phyloP scores from a whole-genome alignment of 2,113 vertebrate species.

The Prietella phreatophila region DNA sequence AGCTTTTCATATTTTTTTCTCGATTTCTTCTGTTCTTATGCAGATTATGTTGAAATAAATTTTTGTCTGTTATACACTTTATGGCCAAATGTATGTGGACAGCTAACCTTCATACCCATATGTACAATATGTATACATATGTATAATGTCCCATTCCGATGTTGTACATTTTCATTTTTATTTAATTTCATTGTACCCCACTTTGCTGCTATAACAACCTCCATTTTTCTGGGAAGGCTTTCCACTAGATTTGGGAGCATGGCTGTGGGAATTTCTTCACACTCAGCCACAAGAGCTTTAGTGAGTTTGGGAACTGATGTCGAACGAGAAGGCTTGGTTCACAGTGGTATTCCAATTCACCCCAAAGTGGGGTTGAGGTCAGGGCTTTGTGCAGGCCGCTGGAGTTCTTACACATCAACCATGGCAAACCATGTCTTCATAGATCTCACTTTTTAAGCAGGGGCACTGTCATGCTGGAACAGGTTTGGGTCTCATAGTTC shows the following conservation, averaged over 20 bases:
- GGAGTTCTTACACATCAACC: background rate
- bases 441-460: background rate
- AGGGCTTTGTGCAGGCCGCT: background rate
- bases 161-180: background rate
- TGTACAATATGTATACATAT: too few species aligned
- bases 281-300: background rate
- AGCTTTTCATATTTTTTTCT: background rate
- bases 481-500: background rate
- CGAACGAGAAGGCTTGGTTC: background rate
- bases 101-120: background rate
- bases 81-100: background rate
- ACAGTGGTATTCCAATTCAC: background rate
- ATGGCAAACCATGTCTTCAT: background rate
- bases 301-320: background rate
- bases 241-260: background rate
- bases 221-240: background rate
- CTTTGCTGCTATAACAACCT: background rate
- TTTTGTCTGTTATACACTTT: background rate
- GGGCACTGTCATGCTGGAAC: background rate
- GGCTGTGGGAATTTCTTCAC: background rate
- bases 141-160: background rate
- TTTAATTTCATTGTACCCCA: background rate
- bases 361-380: background rate
- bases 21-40: background rate
- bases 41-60: background rate